A percentile compares a stretch with the other conserved stretches of the same genome.
These are phyloP conservation scores for Cotesia typhae DNA, from an alignment of 1,140 invertebrate genomes.

Conservation along the genomic window DNA sequence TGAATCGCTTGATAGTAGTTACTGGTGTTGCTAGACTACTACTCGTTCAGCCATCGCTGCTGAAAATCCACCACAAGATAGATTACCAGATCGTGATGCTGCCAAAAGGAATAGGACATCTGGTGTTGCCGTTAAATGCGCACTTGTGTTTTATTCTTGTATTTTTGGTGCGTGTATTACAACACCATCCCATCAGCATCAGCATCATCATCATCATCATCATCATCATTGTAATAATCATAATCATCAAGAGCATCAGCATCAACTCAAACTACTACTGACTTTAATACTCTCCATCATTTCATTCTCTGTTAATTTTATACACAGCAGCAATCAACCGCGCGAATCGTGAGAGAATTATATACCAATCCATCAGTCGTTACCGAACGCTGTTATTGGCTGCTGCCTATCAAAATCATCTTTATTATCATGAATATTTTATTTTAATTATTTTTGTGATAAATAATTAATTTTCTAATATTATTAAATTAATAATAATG, in stretches of 20 bases:
- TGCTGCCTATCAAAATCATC: neutral
- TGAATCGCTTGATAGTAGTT: too few species aligned
- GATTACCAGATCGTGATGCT: conserved; percentile 30
- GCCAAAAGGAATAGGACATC: conserved; percentile 39
- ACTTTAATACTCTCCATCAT: too few species aligned
- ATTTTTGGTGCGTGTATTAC: conserved; percentile 36
- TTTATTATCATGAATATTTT: neutral
- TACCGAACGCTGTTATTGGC: too few species aligned
- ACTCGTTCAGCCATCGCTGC: neutral
- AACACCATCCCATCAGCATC: neutral
- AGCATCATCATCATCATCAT: neutral
- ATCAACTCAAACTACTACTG: too few species aligned
- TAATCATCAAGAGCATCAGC: too few species aligned
- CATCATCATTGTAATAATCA: neutral
- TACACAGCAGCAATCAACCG: too few species aligned
- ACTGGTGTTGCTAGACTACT: neutral
- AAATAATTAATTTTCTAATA: neutral
- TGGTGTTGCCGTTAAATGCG: conserved; percentile 41
- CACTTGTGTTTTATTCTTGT: conserved; percentile 42
- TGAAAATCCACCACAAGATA: conserved; percentile 30
- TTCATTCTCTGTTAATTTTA: too few species aligned
- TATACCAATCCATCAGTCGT: too few species aligned
- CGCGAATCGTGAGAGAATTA: too few species aligned
- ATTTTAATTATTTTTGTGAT: neutral
- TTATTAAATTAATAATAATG: conserved; percentile 39